These are phyloP conservation scores for Chrysogorgia sp. DNA, from an alignment of 92 coral and sea anemone species.

Conservation along the genomic window DNA sequence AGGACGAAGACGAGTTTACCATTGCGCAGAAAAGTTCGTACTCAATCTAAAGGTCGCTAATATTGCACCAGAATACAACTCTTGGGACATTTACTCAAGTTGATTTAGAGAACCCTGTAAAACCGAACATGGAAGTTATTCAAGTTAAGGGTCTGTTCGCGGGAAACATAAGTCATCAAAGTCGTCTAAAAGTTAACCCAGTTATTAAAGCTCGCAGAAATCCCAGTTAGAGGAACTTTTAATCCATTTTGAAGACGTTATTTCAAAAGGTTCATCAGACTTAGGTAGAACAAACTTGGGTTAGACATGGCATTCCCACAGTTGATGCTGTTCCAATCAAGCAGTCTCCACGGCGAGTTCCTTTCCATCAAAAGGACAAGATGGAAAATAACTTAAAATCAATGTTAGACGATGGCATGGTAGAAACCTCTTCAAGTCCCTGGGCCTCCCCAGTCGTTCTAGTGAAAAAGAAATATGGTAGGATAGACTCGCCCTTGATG, in stretches of 20 bases:
- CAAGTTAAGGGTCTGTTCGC: slow-evolving; percentile 4
- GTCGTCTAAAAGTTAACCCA: not conserved
- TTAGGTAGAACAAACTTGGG: too few species aligned
- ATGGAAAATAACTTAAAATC: slow-evolving; percentile 18
- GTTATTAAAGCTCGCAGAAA: slow-evolving; percentile 9
- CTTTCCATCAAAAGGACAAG: slow-evolving; percentile 17
- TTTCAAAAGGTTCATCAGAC: too few species aligned
- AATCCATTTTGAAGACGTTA: not conserved
- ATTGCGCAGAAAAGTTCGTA: too few species aligned
- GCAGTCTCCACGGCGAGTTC: slow-evolving; percentile 16
- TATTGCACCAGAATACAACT: slow-evolving; percentile 47
- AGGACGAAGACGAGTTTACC: too few species aligned
- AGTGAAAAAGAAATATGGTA: slow-evolving; percentile 42
- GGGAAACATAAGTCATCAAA: slow-evolving; percentile 11
- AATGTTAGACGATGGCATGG: slow-evolving; percentile 23
- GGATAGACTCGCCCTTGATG: slow-evolving; percentile 46
- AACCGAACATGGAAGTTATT: not conserved
- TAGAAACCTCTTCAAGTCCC: slow-evolving; percentile 27
- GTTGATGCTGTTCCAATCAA: too few species aligned
- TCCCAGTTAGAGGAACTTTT: slow-evolving; percentile 31
- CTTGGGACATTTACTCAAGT: slow-evolving; percentile 19
- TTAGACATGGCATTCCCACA: too few species aligned
- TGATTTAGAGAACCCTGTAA: not conserved
- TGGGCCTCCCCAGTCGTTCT: slow-evolving; percentile 53
- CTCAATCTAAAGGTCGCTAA: too few species aligned